Conservation (phyloP, 2,113 vertebrate species). For the Ammospiza nelsoni region DNA sequence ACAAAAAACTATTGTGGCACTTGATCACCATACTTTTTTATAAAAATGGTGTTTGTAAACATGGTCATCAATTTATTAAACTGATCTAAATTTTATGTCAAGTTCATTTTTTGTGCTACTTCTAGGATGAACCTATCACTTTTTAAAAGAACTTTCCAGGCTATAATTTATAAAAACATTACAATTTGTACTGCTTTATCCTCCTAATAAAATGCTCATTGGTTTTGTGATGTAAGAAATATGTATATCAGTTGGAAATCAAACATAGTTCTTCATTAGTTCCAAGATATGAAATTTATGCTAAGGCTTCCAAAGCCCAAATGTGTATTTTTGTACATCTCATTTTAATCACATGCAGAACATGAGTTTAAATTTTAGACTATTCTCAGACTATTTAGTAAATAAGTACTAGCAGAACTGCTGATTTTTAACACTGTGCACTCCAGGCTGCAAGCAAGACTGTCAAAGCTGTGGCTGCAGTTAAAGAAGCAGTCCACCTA, state of each 20-base stretch:
- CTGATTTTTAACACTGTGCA: constrained; percentile 61
- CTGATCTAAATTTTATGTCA: constrained; percentile 44
- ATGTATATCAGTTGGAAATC: constrained; percentile 55
- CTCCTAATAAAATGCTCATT: constrained; percentile 12
- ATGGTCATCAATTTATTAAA: constrained; percentile 34
- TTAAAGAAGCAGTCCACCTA: neutral
- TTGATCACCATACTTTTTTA: constrained; percentile 45
- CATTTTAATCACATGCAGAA: constrained; percentile 62
- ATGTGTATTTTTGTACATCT: constrained; percentile 76
- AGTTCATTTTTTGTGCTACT: constrained; percentile 10
- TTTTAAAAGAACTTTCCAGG: constrained; percentile 12
- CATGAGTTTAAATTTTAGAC: constrained; percentile 52
- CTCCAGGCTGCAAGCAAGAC: constrained; percentile 41
- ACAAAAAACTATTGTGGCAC: constrained; percentile 42
- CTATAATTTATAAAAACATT: constrained; percentile 21
- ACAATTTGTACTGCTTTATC: constrained; percentile 23
- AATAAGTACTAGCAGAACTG: constrained; percentile 25
- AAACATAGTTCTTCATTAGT: constrained; percentile 42
- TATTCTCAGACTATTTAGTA: constrained; percentile 38
- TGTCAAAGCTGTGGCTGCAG: constrained; percentile 2
- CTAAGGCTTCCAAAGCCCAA: constrained; percentile 75
- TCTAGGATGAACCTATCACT: neutral
- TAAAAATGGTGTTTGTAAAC: constrained; percentile 54
- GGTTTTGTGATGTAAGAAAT: constrained; percentile 47
- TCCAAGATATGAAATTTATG: constrained; percentile 58